These are phyloP conservation scores for Miichthys miiuy DNA, from an alignment of 2,797 vertebrate species.

Conservation along the genomic window DNA sequence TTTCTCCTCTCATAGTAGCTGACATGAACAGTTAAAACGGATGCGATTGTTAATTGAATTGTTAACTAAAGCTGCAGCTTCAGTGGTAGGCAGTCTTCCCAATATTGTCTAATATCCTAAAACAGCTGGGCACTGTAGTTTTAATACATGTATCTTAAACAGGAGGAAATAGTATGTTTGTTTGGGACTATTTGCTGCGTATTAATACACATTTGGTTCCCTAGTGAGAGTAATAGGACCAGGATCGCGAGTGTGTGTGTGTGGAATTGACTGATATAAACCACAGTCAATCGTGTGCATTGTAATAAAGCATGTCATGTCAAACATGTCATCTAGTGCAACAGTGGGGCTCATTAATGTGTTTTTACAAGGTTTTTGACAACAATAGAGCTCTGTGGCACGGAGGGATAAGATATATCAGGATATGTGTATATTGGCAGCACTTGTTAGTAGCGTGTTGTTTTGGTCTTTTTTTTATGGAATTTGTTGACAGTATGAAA, in stretches of 20 bases:
- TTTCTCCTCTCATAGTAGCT: conserved; percentile 17
- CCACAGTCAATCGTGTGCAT: not conserved
- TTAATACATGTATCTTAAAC: not conserved
- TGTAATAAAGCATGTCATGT: conserved; percentile 14
- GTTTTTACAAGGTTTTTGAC: conserved; percentile 13
- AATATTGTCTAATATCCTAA: not conserved
- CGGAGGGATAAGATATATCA: not conserved
- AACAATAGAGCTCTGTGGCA: not conserved
- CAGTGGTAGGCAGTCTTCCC: not conserved
- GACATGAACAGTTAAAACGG: not conserved
- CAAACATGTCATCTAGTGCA: not conserved
- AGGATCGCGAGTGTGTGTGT: not conserved
- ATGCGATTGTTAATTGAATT: conserved; percentile 20
- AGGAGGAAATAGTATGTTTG: not conserved
- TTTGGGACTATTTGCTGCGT: conserved; percentile 15
- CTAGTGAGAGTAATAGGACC: not conserved
- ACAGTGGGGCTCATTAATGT: conserved; percentile 10
- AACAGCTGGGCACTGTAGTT: not conserved
- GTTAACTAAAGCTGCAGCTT: conserved; percentile 8
- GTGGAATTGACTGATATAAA: conserved; percentile 10
- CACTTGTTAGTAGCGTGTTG: not conserved
- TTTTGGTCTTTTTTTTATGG: conserved; percentile 9
- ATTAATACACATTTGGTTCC: conserved; percentile 8
- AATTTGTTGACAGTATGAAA: conserved; percentile 7
- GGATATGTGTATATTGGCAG: not conserved